Base-by-base conservation (phyloP, 2,797 vertebrate genomes). In the Spinus olivaceus region DNA sequence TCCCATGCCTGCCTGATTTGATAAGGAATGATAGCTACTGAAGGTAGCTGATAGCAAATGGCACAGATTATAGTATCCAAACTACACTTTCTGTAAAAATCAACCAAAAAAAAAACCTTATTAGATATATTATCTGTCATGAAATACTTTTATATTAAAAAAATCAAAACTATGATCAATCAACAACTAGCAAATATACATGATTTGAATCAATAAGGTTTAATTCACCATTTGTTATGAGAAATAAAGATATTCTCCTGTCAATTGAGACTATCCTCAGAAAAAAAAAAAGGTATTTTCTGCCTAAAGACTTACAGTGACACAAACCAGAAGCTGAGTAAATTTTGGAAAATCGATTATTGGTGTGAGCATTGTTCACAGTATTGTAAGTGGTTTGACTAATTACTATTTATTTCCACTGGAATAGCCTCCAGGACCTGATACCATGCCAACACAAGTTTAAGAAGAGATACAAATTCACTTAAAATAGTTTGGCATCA, bases 1-100 rank as follows among this genome's bases (percentile, higher is more conserved):
- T 94, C 70, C 83, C 64, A 49, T 82, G 63, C 67, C 60, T 94
- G 83, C 90, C 74, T 95, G 71, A 88, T 96, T 90, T 93, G 86
- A 94, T 95, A 94, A 94, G 37, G 57, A 74, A 57, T 74, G 93
- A 81, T 61, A 74, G 24, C 54, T 83, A 54, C 35, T 54, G 61
- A 64, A 50, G 30, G 69, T 42, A 90, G 51, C 25, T 78, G 50
- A 91, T 64, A 85, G 39, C 21, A 44, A 90, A 50, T 35, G 85
- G 33, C 53, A 79, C 9, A 70, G 76, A 83, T n/a, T 10, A 74
- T 54, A 71, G 8, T 18, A 86, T 83, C 50, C 44, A 71, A 94
- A 22, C 8, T 6, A 65, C 49, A 8, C 39, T 78, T 87, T 59
- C 32, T 78, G 81, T 22, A 60, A 86, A 71, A 59, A 39, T 6